Evolutionary conservation across 37 sponge, comb jelly and placozoan species (phyloP).

Genomic region (Spongilla lacustris): DNA sequence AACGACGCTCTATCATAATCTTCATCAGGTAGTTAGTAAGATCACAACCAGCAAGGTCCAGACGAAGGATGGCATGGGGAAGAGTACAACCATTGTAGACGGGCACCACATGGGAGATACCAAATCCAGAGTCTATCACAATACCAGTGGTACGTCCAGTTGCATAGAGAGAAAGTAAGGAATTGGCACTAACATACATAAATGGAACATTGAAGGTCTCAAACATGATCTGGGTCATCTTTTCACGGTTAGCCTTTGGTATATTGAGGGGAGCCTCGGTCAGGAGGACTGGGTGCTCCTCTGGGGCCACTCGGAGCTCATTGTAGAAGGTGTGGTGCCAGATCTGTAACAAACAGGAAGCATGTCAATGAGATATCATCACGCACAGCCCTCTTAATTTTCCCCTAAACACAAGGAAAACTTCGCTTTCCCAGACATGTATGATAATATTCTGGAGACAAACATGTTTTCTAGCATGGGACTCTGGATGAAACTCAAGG

Average conservation of each 20-base stretch:
- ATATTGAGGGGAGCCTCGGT: slow-evolving; percentile 99
- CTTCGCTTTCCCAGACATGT: too few species aligned
- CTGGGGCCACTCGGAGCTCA: slow-evolving; percentile 99
- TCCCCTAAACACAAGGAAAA: background rate
- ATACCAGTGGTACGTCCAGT: slow-evolving; percentile 99
- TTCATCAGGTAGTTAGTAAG: slow-evolving; percentile 99
- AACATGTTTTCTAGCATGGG: too few species aligned
- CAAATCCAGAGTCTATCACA: slow-evolving; percentile 99
- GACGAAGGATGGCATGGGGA: slow-evolving; percentile 99
- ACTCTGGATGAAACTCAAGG: too few species aligned
- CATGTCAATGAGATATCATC: background rate
- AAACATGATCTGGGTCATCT: slow-evolving; percentile 99
- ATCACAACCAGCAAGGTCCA: slow-evolving; percentile 98
- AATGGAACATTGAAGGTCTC: slow-evolving; percentile 99
- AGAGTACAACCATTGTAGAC: slow-evolving; percentile 99
- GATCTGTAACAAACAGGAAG: slow-evolving; percentile 61
- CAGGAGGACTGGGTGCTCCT: slow-evolving; percentile 99
- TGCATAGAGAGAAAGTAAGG: slow-evolving; percentile 99
- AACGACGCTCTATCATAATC: slow-evolving; percentile 96
- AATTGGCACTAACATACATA: slow-evolving; percentile 99
- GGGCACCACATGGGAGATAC: slow-evolving; percentile 99
- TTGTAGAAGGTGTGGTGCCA: slow-evolving; percentile 99
- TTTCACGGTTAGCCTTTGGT: slow-evolving; percentile 99
- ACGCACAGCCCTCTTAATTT: background rate
- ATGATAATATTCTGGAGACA: too few species aligned